These are phyloP conservation scores for Bombycilla garrulus DNA, from an alignment of 2,113 vertebrate species.

Conservation along the genomic window DNA sequence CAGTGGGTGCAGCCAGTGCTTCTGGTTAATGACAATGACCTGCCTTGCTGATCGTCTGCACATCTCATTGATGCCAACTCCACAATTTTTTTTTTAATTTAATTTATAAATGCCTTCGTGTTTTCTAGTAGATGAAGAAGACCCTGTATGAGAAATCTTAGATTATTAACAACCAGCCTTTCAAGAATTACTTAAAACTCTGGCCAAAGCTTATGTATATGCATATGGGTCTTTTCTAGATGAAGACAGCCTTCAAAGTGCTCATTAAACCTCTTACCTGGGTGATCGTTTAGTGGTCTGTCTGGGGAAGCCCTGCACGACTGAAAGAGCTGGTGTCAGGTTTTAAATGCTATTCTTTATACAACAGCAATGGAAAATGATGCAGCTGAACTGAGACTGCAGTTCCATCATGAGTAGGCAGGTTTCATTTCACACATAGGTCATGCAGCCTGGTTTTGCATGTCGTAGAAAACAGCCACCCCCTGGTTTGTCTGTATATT, in stretches of 20 bases:
- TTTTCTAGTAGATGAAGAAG: background rate
- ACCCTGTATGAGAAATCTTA: background rate
- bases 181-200: background rate
- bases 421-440: background rate
- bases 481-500: background rate
- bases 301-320: background rate
- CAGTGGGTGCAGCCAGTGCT: background rate
- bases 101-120: background rate
- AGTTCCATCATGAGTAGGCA: background rate
- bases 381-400: background rate
- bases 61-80: background rate
- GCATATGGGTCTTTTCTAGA: background rate
- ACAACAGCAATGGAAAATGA: background rate
- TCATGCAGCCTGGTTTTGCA: background rate
- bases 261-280: background rate
- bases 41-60: background rate
- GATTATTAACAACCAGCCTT: background rate
- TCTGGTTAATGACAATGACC: background rate
- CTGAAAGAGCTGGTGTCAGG: background rate
- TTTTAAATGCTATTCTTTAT: background rate
- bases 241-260: background rate
- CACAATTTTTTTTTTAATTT: background rate
- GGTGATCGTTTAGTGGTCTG: background rate
- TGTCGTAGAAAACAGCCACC: rapidly evolving
- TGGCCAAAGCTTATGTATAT: background rate